Conservation (phyloP, 2,113 vertebrate genomes). For the Origma solitaria region DNA sequence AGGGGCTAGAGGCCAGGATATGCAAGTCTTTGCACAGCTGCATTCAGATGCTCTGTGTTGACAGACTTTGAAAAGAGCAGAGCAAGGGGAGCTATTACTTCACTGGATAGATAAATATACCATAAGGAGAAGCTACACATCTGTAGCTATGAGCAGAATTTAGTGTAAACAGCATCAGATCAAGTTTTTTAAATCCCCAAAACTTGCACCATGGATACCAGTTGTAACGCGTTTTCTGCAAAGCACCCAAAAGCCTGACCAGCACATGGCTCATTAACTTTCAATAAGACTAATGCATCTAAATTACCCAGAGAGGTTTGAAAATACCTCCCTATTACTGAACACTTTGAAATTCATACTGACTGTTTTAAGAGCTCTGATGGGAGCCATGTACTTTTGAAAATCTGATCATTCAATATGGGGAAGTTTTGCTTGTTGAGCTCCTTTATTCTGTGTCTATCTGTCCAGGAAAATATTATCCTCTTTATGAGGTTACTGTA, state of each 20-base stretch:
- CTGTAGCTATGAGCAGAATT: background rate
- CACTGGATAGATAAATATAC: background rate
- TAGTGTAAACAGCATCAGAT: background rate
- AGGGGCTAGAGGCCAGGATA: background rate
- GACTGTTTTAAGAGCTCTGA: background rate
- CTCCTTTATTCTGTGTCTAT: background rate
- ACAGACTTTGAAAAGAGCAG: conserved; percentile 48
- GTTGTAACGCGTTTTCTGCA: background rate
- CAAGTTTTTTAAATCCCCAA: background rate
- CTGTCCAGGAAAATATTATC: background rate
- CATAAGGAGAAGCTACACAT: background rate
- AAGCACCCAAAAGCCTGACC: background rate
- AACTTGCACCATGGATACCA: background rate
- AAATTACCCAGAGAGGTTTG: conserved; percentile 1
- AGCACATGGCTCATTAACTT: conserved; percentile 30
- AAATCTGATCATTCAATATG: background rate
- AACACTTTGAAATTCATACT: background rate
- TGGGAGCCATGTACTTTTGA: background rate
- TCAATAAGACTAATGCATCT: background rate
- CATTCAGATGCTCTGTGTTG: conserved; percentile 39
- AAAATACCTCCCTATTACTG: conserved; percentile 11
- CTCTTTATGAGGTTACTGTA: background rate
- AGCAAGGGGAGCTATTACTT: conserved; percentile 24
- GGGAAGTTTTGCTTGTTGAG: background rate
- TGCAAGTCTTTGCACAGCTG: conserved; percentile 43